These are phyloP conservation scores for Ostrea denselamellosa DNA, from an alignment of 1,140 invertebrate genomes.

Conservation along the genomic window DNA sequence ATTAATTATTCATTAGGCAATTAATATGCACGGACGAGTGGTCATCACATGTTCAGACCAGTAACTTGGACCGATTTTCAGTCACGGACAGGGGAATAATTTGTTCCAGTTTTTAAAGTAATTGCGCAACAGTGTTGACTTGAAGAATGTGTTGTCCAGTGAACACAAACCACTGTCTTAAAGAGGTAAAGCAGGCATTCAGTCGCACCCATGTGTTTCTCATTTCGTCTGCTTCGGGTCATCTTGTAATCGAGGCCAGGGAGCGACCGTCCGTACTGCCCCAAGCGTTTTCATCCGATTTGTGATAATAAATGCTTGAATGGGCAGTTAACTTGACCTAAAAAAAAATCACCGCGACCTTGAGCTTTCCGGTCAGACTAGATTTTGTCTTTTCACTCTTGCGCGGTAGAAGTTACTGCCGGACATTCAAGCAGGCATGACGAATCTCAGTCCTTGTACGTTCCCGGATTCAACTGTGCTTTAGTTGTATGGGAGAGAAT, in stretches of 20 bases:
- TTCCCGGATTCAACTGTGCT: background rate
- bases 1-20: slow-evolving; percentile 40
- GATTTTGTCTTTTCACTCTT: background rate
- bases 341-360: slow-evolving; percentile 27
- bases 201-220: slow-evolving; percentile 28
- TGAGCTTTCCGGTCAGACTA: slow-evolving; percentile 17
- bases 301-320: slow-evolving; percentile 40
- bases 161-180: background rate
- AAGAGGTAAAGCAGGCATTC: background rate
- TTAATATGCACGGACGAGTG: slow-evolving; percentile 39
- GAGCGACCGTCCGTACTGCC: slow-evolving; percentile 14
- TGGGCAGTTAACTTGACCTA: slow-evolving; percentile 37
- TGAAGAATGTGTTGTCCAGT: background rate
- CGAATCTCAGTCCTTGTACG: background rate
- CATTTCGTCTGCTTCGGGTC: slow-evolving; percentile 30
- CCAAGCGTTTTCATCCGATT: slow-evolving; percentile 31
- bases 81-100: background rate
- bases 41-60: slow-evolving; percentile 26
- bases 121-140: background rate
- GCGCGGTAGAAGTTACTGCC: background rate
- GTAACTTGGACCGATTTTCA: background rate
- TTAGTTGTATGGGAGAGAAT: background rate
- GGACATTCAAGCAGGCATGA: background rate
- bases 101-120: background rate
- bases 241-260: slow-evolving; percentile 13